These are phyloP conservation scores for Tiliacea aurago DNA, from an alignment of 2,888 invertebrate genomes.

Conservation along the genomic window DNA sequence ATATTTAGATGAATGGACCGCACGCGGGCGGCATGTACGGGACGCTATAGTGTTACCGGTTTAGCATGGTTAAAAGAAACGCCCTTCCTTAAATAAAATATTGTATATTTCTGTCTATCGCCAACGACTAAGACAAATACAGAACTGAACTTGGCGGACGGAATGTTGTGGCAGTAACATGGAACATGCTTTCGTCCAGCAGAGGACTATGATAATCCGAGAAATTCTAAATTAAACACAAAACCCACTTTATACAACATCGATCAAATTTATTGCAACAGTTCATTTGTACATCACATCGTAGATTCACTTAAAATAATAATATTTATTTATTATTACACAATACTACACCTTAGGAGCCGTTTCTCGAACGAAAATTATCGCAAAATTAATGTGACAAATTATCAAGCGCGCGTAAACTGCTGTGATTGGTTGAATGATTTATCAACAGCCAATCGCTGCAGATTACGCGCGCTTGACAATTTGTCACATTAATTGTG, in stretches of 20 bases:
- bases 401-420: too few species aligned
- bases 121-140: not conserved
- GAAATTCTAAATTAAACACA: constrained; percentile 20
- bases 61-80: not conserved
- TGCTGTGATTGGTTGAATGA: too few species aligned
- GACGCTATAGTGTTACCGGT: not conserved
- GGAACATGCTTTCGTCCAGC: not conserved
- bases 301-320: constrained; percentile 28
- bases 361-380: too few species aligned
- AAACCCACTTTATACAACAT: constrained; percentile 40
- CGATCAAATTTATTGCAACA: constrained; percentile 54
- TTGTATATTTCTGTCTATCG: not conserved
- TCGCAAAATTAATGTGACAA: too few species aligned
- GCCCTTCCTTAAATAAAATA: not conserved
- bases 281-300: constrained; percentile 48
- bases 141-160: too few species aligned
- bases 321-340: constrained; percentile 18
- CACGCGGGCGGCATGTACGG: not conserved
- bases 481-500: too few species aligned
- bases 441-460: too few species aligned
- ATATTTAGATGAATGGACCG: not conserved
- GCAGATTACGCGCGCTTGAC: too few species aligned
- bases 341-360: not conserved
- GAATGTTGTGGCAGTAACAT: not conserved
- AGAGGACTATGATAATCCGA: not conserved